Conservation (phyloP, 2,888 invertebrate genomes). For the Ctenicera cuprea region DNA sequence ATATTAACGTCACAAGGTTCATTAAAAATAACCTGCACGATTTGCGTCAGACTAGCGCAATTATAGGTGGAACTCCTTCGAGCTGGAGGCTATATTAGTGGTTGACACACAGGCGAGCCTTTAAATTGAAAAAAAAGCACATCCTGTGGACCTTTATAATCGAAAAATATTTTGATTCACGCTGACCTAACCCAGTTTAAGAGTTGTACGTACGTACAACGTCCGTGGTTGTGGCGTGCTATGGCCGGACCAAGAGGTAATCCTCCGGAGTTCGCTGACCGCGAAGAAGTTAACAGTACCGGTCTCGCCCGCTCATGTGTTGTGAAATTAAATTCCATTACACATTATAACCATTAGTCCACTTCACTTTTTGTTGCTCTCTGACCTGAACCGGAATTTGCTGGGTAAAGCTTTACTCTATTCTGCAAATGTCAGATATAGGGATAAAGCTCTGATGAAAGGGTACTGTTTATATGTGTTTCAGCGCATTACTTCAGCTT, state of each 20-base stretch:
- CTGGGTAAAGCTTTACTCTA: slow-evolving; percentile 15
- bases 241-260: slow-evolving; percentile 18
- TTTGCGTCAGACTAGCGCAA: neutral
- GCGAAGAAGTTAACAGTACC: slow-evolving; percentile 54
- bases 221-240: neutral
- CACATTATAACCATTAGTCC: slow-evolving; percentile 41
- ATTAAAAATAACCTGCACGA: neutral
- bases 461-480: slow-evolving; percentile 17
- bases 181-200: slow-evolving; percentile 48
- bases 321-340: slow-evolving; percentile 51
- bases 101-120: neutral
- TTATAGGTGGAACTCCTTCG: neutral
- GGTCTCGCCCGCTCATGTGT: slow-evolving; percentile 50
- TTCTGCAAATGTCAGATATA: slow-evolving; percentile 32
- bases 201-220: slow-evolving; percentile 19
- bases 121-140: slow-evolving; percentile 21
- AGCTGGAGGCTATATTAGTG: neutral
- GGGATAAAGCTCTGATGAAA: slow-evolving; percentile 30
- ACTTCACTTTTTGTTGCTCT: slow-evolving; percentile 38
- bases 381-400: slow-evolving; percentile 31
- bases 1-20: neutral
- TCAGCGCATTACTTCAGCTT: slow-evolving; percentile 18
- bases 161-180: slow-evolving; percentile 41
- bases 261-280: slow-evolving; percentile 54
- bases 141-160: slow-evolving; percentile 7